Percentiles rank a stretch among this genome's conserved stretches.
These are phyloP conservation scores for Myotis planiceps DNA, from an alignment of 2,797 vertebrate species.

Conservation along the genomic window DNA sequence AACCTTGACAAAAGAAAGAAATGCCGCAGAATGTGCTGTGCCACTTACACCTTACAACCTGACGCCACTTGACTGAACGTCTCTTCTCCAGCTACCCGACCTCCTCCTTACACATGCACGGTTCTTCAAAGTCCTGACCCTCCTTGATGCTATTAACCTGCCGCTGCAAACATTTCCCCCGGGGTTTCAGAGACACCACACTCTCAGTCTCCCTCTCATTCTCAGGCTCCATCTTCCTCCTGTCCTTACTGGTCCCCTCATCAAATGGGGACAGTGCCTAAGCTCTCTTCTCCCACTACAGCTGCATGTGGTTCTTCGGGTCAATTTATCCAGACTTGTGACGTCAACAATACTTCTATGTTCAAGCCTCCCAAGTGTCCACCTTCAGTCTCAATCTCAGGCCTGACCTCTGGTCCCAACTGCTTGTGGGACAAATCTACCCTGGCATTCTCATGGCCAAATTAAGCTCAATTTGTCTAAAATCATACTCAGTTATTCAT, in stretches of 20 bases:
- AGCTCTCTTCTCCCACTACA: not conserved
- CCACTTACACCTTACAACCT: not conserved
- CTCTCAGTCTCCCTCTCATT: not conserved
- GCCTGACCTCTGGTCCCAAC: not conserved
- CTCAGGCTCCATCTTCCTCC: not conserved
- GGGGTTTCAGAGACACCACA: rapidly evolving
- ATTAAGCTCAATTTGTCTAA: slow-evolving; percentile 27
- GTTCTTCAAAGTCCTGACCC: not conserved
- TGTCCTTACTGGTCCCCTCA: not conserved
- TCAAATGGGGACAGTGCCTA: not conserved
- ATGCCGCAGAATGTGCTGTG: not conserved
- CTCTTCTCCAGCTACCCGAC: not conserved
- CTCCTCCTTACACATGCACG: not conserved
- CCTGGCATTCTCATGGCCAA: not conserved
- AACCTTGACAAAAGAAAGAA: not conserved
- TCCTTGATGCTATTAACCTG: not conserved
- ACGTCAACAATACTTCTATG: not conserved
- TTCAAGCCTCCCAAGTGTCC: not conserved
- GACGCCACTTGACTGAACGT: not conserved
- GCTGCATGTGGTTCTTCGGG: not conserved
- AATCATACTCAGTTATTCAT: not conserved
- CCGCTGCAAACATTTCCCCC: not conserved
- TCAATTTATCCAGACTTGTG: not conserved
- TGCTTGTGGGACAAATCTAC: not conserved
- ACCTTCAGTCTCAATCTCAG: not conserved